These are phyloP conservation scores for Proteles cristata DNA, from an alignment of 2,113 vertebrate genomes.

Conservation along the genomic window DNA sequence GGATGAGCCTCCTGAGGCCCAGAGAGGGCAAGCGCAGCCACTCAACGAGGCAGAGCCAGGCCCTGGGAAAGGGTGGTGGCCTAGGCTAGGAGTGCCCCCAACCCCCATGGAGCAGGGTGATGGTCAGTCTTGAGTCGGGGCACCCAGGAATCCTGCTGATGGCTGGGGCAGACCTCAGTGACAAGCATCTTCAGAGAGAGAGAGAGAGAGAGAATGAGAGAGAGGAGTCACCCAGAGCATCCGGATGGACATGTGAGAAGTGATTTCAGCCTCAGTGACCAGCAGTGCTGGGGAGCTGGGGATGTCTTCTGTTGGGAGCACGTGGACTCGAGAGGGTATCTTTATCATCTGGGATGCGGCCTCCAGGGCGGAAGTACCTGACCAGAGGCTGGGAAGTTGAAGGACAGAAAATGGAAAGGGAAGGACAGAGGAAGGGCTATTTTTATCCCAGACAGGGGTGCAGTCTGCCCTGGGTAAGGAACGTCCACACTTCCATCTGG, in stretches of 20 bases:
- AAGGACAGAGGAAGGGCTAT: conserved; percentile 63
- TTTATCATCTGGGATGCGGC: neutral
- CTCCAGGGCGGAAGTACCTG: neutral
- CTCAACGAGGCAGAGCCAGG: neutral
- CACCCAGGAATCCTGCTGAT: neutral
- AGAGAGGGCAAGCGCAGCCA: neutral
- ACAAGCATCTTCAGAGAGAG: neutral
- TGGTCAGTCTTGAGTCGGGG: neutral
- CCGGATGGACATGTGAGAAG: neutral
- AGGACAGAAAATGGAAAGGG: neutral
- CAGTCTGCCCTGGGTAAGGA: neutral
- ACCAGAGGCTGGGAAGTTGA: neutral
- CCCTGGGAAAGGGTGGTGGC: neutral
- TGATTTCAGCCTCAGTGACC: neutral
- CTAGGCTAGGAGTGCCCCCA: neutral
- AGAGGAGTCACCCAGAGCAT: neutral
- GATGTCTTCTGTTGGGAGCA: neutral
- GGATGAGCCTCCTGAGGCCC: neutral
- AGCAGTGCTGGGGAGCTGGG: neutral
- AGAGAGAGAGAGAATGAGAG: neutral
- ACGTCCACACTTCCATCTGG: conserved; percentile 49
- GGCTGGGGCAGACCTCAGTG: neutral
- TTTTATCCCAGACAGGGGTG: conserved; percentile 38
- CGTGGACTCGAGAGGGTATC: neutral
- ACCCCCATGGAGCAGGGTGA: neutral